Percentiles rank a stretch among this genome's conserved stretches.
phyloP scores from a whole-genome alignment of 2,797 vertebrate genomes.

The Myotis pilosus region DNA sequence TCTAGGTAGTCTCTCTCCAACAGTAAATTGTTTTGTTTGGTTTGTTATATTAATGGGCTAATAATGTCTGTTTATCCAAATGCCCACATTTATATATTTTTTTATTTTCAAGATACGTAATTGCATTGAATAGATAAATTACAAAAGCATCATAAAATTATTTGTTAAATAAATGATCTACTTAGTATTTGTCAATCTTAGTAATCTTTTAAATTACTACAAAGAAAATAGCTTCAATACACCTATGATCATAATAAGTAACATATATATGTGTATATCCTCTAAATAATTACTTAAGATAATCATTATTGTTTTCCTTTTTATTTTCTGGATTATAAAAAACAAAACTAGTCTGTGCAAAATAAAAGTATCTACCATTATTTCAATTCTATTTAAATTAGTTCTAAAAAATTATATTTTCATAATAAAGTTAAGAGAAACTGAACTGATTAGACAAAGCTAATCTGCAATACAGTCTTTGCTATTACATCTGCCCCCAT shows the following conservation, averaged over 20 bases:
- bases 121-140: background rate
- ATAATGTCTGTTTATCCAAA: background rate
- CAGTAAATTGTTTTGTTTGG: background rate
- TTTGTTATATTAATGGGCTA: background rate
- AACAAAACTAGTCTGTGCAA: background rate
- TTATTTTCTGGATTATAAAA: background rate
- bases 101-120: conserved; percentile 38
- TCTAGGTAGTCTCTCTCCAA: background rate
- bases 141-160: conserved; percentile 59
- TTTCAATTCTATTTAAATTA: background rate
- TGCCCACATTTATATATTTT: background rate
- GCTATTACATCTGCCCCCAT: background rate
- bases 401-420: background rate
- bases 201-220: background rate
- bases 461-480: background rate
- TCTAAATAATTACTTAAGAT: background rate
- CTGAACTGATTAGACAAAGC: background rate
- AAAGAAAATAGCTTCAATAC: background rate
- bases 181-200: conserved; percentile 46
- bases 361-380: background rate
- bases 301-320: background rate
- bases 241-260: background rate
- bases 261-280: background rate
- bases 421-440: background rate
- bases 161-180: conserved; percentile 57